Evolutionary conservation across 2,888 invertebrate genomes (phyloP).

Genomic region (Clusia tigrina): DNA sequence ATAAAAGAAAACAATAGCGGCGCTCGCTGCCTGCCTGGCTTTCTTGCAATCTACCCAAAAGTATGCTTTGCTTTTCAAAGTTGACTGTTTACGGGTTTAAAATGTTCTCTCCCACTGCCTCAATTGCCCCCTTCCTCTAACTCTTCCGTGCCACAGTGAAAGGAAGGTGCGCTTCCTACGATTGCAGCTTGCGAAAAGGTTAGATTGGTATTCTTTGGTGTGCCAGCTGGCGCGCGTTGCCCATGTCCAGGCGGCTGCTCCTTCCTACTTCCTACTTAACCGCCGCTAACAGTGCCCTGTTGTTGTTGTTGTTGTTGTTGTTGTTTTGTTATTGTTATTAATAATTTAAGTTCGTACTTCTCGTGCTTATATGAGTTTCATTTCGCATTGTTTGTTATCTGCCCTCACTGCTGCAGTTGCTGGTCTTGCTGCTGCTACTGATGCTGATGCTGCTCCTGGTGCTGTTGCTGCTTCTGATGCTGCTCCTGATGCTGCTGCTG

Average conservation of each 20-base stretch:
- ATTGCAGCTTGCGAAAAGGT: neutral
- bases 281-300: too few species aligned
- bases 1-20: slow-evolving; percentile 27
- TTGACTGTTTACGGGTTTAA: slow-evolving; percentile 2
- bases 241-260: too few species aligned
- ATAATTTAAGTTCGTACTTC: slow-evolving; percentile 53
- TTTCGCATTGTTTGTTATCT: slow-evolving; percentile 22
- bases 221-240: neutral
- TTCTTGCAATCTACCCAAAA: neutral
- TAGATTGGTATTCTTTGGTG: neutral
- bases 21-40: neutral
- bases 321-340: slow-evolving; percentile 47
- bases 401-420: slow-evolving; percentile 9
- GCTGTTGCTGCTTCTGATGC: too few species aligned
- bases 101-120: neutral
- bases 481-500: slow-evolving; percentile 12
- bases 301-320: neutral
- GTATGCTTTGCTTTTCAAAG: neutral
- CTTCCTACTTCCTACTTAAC: neutral
- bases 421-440: slow-evolving; percentile 17
- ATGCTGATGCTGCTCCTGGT: too few species aligned
- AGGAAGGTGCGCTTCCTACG: neutral
- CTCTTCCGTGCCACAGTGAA: neutral
- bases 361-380: slow-evolving; percentile 20
- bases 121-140: too few species aligned